Conservation (phyloP, 2,113 vertebrate species). For the Platysteira castanea region DNA sequence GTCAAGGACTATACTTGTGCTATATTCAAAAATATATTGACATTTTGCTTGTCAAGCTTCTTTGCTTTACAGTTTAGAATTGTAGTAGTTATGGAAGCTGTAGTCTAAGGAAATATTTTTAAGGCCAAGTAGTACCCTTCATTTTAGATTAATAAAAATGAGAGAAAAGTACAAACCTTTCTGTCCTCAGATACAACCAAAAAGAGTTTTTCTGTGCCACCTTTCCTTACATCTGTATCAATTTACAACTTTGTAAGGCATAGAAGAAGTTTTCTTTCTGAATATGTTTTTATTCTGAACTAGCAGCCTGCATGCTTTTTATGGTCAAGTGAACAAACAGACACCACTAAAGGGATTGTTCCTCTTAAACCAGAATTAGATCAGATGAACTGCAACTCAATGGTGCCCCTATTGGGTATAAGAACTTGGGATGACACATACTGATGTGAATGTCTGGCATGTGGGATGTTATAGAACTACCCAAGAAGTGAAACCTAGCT, state of each 20-base stretch:
- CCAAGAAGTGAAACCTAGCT: background rate
- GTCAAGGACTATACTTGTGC: background rate
- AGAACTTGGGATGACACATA: background rate
- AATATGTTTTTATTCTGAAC: background rate
- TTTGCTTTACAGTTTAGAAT: background rate
- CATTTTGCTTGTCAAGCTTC: background rate
- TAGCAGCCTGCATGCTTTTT: background rate
- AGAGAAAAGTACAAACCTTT: background rate
- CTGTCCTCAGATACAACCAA: background rate
- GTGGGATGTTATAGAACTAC: background rate
- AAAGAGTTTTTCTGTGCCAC: background rate
- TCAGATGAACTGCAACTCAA: background rate
- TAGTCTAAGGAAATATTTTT: background rate
- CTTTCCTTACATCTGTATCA: background rate
- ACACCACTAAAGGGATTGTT: background rate
- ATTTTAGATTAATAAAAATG: background rate
- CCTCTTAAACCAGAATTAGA: constrained; percentile 13
- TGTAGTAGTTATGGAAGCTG: background rate
- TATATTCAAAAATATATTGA: background rate
- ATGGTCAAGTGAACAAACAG: background rate
- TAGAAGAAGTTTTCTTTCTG: background rate
- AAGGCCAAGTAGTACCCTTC: background rate
- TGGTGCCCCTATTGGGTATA: constrained; percentile 3
- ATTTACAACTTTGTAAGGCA: background rate
- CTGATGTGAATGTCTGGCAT: background rate